Conservation (phyloP, 2,113 vertebrate species). For the Nothobranchius kuhntae region DNA sequence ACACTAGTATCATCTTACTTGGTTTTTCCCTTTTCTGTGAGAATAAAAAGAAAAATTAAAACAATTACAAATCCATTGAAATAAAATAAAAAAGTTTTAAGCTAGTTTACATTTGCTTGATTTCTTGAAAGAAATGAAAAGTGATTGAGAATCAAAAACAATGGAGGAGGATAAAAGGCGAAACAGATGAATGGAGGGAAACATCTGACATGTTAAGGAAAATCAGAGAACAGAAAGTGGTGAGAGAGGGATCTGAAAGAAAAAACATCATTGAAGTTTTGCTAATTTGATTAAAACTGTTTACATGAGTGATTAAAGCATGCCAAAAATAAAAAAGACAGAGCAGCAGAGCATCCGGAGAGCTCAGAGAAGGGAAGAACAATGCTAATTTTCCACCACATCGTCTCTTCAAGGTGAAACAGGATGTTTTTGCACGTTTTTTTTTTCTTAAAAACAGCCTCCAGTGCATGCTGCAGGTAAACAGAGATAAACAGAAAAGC, state of each 20-base stretch:
- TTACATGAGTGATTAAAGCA: conserved; percentile 47
- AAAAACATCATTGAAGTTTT: conserved; percentile 30
- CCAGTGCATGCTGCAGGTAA: conserved; percentile 35
- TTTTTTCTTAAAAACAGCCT: conserved; percentile 9
- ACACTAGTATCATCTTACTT: conserved; percentile 26
- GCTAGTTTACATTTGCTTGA: conserved; percentile 20
- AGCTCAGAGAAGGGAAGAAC: conserved; percentile 5
- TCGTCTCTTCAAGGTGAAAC: conserved; percentile 23
- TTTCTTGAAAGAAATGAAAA: conserved; percentile 10
- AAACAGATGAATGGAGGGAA: conserved; percentile 16
- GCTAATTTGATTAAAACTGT: conserved; percentile 58
- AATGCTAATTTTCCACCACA: conserved; percentile 25
- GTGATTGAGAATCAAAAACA: conserved; percentile 3
- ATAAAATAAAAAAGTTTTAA: conserved; percentile 14
- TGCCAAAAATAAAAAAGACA: conserved; percentile 11
- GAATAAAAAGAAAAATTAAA: conserved; percentile 1
- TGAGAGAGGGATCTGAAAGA: conserved; percentile 14
- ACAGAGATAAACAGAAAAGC: conserved; percentile 52
- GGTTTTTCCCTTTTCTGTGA: conserved; percentile 17
- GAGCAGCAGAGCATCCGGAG: conserved; percentile 11
- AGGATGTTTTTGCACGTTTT: conserved; percentile 34
- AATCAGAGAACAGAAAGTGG: conserved; percentile 34
- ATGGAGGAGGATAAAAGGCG: conserved; percentile 5
- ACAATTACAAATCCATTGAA: conserved; percentile 22
- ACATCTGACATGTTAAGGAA: conserved; percentile 38